Base-by-base conservation (phyloP, 1,140 invertebrate genomes). In the Papilio polyxenes region DNA sequence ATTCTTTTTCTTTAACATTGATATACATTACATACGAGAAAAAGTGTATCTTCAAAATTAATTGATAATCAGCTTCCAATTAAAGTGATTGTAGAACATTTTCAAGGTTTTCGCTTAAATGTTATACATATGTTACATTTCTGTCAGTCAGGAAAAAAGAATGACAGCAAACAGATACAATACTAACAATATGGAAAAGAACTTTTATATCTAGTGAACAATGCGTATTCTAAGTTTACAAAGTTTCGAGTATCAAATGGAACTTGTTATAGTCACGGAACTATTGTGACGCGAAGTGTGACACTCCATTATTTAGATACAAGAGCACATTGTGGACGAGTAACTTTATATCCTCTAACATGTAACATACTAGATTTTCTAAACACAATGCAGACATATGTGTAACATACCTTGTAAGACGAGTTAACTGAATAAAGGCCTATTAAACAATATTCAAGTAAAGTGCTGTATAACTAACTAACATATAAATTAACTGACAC, bases 181-280 rank as follows among this genome's bases (percentile, higher is more conserved):
- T 20, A 44, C 6, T 6, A 59, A 59, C 17, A 20, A 59, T n/a
- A 59, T n/a, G 8, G 17, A 59, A 20, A 59, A 53, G 51, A 59
- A 59, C 56, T 37, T 40, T 15, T 6, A 11, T 13, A 37, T 72
- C 11, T 72, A 37, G 13, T 31, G 15, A 72, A 72, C 65, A 72
- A 65, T 65, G 23, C 31, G 31, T 72, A 40, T 72, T 37, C 31
- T 65, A 65, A 65, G 62, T 65, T 65, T 20, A 48, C n/a, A 76
- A 77, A 51, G 48, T 76, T 49, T 53, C 48, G 53, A 76, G 23
- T 77, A 77, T 77, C 75, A 77, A 77, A 49, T 77, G 48, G 31
- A 77, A 76, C 75, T 76, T 77, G 75, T 53, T 77, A 49, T 44
- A 75, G 44, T 20, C 2, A 7, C 2, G 40, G 13, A 40, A 75